Evolutionary conservation across 35 echinoderm and acorn worm species (phyloP), one percentile per base, ranked within the genome.

Genomic region (Ophiothrix spiculata): DNA sequence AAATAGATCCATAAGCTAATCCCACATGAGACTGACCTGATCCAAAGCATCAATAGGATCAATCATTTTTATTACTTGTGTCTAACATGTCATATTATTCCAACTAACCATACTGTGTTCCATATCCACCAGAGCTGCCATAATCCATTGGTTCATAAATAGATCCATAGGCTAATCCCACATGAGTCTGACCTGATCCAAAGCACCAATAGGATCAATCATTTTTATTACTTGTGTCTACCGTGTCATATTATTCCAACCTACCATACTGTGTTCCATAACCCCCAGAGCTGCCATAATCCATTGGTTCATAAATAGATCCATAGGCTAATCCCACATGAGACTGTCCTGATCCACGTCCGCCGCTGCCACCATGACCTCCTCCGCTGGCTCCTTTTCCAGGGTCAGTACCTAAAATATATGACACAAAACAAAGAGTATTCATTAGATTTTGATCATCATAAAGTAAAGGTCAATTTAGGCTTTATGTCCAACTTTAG

Each of bases 331-430:
- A 83, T 36, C 94, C 94, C 60, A 97, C 87, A 16, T 60, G 79
- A 31, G 78, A 88, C 69, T 92, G 81, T 37, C 90, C 90, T 76
- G 74, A 81, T 35, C 94, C n/a, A n/a, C n/a, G n/a, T n/a, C n/a
- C n/a, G n/a, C 94, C 94, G 39, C 93, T 97, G 31, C 94, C 94
- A 75, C 94, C 94, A 76, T 97, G 94, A 37, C 94, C 94, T 38
- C 94, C 94, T n/a, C 94, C 94, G 82, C 94, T 97, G 36, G 85
- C 90, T 80, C 93, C 93, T 69, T 45, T 84, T 4, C 83, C 40
- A 69, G 4, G 35, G 33, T 83, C 80, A 78, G 74, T 33, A 39
- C 29, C 81, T 87, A 21, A 29, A 75, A 25, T 10, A 0, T 1
- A 46, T 28, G 40, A 85, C n/a, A n/a, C n/a, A n/a, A n/a, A n/a